Conservation (phyloP, 1,140 invertebrate species). For the Apis dorsata region DNA sequence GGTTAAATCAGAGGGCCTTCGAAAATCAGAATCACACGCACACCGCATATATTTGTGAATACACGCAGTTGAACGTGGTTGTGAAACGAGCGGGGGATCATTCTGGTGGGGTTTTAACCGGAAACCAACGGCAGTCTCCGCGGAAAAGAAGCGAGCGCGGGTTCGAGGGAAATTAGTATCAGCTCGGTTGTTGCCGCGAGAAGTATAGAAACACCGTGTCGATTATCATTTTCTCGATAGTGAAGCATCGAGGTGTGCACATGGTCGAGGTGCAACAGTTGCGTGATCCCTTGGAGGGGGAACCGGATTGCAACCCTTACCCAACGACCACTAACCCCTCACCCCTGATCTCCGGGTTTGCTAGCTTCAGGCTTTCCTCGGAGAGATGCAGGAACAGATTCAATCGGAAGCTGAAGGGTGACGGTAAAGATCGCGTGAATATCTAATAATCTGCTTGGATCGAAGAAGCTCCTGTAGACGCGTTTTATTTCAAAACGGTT, state of each 20-base stretch:
- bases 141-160: slow-evolving; percentile 42
- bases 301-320: slow-evolving; percentile 47
- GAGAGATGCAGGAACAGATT: slow-evolving; percentile 66
- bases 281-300: slow-evolving; percentile 60
- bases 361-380: slow-evolving; percentile 61
- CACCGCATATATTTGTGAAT: slow-evolving; percentile 1
- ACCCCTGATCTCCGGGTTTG: slow-evolving; percentile 62
- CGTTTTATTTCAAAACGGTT: background rate
- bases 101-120: slow-evolving; percentile 48
- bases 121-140: slow-evolving; percentile 42
- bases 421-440: slow-evolving; percentile 60
- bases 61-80: slow-evolving; percentile 4
- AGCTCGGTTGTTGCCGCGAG: slow-evolving; percentile 39
- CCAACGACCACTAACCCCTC: slow-evolving; percentile 53
- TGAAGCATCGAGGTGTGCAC: slow-evolving; percentile 30
- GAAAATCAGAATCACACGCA: slow-evolving; percentile 23
- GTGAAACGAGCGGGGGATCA: slow-evolving; percentile 35
- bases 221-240: slow-evolving; percentile 8
- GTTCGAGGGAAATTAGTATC: slow-evolving; percentile 49
- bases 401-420: slow-evolving; percentile 65
- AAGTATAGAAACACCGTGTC: slow-evolving; percentile 2
- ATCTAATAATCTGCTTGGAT: slow-evolving; percentile 16
- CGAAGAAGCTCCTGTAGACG: background rate
- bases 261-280: slow-evolving; percentile 65
- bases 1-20: slow-evolving; percentile 24